Conservation (phyloP, 53 echinoderm and acorn worm genomes). For the Apostichopus leukothele region DNA sequence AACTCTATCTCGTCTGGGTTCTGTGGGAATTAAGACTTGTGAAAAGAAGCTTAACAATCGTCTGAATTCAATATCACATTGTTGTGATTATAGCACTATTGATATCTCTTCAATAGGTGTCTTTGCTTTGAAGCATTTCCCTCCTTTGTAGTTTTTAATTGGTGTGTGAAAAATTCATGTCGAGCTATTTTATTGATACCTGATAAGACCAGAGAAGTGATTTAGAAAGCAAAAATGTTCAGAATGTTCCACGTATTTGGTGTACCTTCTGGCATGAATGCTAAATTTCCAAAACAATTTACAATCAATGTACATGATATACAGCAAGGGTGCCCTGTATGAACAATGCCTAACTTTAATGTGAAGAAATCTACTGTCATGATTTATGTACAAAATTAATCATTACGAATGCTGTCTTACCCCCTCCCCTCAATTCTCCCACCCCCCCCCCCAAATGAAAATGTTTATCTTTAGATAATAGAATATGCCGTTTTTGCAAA, state of each 20-base stretch:
- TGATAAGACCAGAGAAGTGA: background rate
- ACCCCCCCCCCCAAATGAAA: too few species aligned
- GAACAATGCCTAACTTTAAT: too few species aligned
- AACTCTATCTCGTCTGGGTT: slow-evolving; percentile 4
- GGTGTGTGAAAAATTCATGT: slow-evolving; percentile 27
- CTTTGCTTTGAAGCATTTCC: background rate
- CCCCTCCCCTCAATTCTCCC: too few species aligned
- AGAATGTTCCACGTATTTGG: background rate
- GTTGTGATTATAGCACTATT: slow-evolving; percentile 6
- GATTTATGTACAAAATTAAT: too few species aligned
- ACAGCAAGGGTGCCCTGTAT: too few species aligned
- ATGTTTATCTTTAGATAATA: too few species aligned
- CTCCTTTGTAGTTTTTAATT: background rate
- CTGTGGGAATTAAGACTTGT: slow-evolving; percentile 12
- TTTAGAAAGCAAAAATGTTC: slow-evolving; percentile 20
- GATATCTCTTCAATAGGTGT: slow-evolving; percentile 17
- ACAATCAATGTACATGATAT: too few species aligned
- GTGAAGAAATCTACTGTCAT: too few species aligned
- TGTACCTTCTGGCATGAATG: too few species aligned
- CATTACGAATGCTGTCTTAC: too few species aligned
- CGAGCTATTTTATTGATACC: background rate
- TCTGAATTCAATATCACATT: slow-evolving; percentile 20
- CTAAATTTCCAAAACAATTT: too few species aligned
- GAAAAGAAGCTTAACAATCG: background rate
- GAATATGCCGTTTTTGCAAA: too few species aligned